Base-by-base conservation (phyloP, 1,140 invertebrate species). In the Arion vulgaris region DNA sequence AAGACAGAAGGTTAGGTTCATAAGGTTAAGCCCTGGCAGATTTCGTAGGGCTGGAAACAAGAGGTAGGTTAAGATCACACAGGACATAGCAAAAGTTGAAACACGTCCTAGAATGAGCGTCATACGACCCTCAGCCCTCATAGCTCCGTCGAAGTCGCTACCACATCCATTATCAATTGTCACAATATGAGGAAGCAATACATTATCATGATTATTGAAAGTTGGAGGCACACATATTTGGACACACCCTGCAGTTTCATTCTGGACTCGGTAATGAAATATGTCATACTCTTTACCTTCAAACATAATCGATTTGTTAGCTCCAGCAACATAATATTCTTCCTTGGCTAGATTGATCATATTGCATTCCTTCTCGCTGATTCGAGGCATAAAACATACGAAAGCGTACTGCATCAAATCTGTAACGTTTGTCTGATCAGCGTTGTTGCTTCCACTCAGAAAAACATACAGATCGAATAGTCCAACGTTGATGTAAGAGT, bases 21-120 rank as follows among this genome's bases (percentile, higher is more conserved):
- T 91, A 0, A 93, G 90, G 86, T 93, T 94, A 39, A 93, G 92
- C 1, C 93, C 94, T 0, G 94, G 94, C 19, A 94, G 85, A 84
- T 94, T 94, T 36, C 93, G 87, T 49, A 94, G 86, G 77, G 91
- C 92, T 28, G 91, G 89, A n/a, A 94, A 89, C 0, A 93, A 36
- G 9, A 85, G 66, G 81, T 93, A 94, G 0, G 94, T 92, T 0
- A 92, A 26, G 26, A 94, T 82, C 0, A 89, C 90, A 9, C 86
- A 73, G 15, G 87, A 53, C 73, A 91, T 83, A 13, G 87, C 87
- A 53, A 88, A 53, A 17, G 91, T 81, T 32, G 92, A 92, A 1
- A 91, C 68, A 0, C 90, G 85, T 0, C 90, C 90, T 17, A 91
- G 81, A 0, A 89, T 82, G n/a, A 86, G 85, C 26, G 88, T 90